Conservation (phyloP, 2,113 vertebrate genomes). For the Carassius gibelio region DNA sequence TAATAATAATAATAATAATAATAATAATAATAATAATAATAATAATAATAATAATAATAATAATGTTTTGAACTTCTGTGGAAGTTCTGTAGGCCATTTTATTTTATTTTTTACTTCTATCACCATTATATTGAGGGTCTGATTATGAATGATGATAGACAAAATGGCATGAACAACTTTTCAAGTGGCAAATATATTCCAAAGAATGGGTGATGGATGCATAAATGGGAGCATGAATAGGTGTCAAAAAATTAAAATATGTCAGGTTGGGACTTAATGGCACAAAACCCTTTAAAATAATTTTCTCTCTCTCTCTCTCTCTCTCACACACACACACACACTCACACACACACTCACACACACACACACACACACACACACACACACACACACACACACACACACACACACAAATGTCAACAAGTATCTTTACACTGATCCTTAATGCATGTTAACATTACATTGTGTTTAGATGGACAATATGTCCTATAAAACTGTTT, state of each 20-base stretch:
- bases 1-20: neutral
- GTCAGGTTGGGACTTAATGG: too few relatives aligned
- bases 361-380: neutral
- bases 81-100: neutral
- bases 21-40: neutral
- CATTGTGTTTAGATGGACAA: slow-evolving; percentile 57
- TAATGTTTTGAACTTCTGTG: neutral
- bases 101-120: neutral
- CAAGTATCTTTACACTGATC: slow-evolving; percentile 67
- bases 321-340: neutral
- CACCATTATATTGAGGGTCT: neutral
- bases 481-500: slow-evolving; percentile 64
- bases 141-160: slow-evolving; percentile 3
- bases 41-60: neutral
- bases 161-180: neutral
- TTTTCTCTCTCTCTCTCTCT: too few relatives aligned
- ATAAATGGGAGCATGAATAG: neutral
- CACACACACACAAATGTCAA: slow-evolving; percentile 43
- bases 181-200: neutral
- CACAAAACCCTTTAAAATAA: neutral
- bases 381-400: neutral
- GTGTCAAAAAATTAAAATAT: neutral
- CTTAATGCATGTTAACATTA: slow-evolving; percentile 60
- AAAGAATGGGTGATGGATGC: neutral
- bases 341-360: neutral